Percentiles rank a stretch among this genome's conserved stretches.
phyloP scores from a whole-genome alignment of 2,888 invertebrate species.

The Synanthedon vespiformis region DNA sequence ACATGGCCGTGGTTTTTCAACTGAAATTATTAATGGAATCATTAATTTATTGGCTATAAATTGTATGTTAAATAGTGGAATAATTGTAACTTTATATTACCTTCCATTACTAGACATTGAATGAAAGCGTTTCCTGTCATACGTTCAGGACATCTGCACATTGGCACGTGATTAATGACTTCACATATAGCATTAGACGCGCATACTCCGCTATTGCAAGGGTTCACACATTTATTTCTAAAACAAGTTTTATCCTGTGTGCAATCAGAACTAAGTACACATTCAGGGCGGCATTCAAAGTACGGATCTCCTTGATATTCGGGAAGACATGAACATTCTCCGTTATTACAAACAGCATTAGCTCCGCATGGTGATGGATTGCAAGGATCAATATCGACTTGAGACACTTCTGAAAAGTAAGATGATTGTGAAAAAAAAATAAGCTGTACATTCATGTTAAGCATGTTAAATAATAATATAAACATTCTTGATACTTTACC shows the following conservation, averaged over 20 bases:
- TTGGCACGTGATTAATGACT: slow-evolving; percentile 78
- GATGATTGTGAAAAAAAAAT: too few relatives aligned
- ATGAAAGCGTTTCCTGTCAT: slow-evolving; percentile 78
- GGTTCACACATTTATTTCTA: slow-evolving; percentile 77
- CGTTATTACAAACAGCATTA: slow-evolving; percentile 70
- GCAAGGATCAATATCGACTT: slow-evolving; percentile 65
- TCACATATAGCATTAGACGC: slow-evolving; percentile 78
- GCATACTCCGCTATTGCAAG: slow-evolving; percentile 77
- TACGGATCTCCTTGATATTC: slow-evolving; percentile 77
- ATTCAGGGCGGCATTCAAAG: slow-evolving; percentile 77
- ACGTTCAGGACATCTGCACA: slow-evolving; percentile 76
- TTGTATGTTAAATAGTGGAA: too few relatives aligned
- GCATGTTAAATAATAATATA: background rate
- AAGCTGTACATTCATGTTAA: background rate
- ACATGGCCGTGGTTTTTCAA: slow-evolving; percentile 40
- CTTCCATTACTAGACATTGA: slow-evolving; percentile 64
- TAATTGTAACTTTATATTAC: slow-evolving; percentile 18
- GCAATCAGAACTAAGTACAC: slow-evolving; percentile 77
- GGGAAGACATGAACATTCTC: slow-evolving; percentile 71
- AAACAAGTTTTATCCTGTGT: slow-evolving; percentile 73
- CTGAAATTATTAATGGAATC: slow-evolving; percentile 20
- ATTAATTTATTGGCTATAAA: too few relatives aligned
- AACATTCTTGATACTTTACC: slow-evolving; percentile 36
- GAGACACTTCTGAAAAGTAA: slow-evolving; percentile 27
- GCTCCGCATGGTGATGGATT: slow-evolving; percentile 77